Evolutionary conservation across 2,113 vertebrate genomes (phyloP), one percentile per base, ranked within the genome.

Genomic region (Pelecanus crispus): DNA sequence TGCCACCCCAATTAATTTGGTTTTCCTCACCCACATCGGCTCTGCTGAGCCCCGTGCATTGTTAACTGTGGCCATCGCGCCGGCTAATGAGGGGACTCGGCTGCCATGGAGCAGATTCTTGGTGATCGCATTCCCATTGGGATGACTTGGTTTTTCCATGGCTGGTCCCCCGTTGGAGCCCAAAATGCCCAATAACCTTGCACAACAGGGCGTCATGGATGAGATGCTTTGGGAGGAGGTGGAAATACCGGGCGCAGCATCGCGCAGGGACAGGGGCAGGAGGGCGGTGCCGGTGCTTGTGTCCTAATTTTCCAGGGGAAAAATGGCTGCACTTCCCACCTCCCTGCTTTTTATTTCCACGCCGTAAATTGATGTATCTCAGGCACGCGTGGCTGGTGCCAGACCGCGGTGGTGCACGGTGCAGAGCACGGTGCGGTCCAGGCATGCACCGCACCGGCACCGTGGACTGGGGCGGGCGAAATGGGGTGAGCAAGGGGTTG

Each of bases 31-130:
- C 90, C 91, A 32, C 58, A 16, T 32, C 10, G 17, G 74, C 63
- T 93, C 86, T 80, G 96, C 90, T 72, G 95, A 95, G 91, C 96
- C 45, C 97, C 71, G 36, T 65, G 86, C 72, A 67, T 96, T 95
- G 88, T 97, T 97, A 96, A 80, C 80, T 77, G 34, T 90, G 97
- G 96, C 96, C 95, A 90, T 95, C 94, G 77, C 73, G 88, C 98
- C 96, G 93, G 92, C 95, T 55, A 62, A 59, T n/a, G 55, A 91
- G 87, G 87, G 79, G 90, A 53, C 49, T 65, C 25, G 55, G 95
- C 97, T 97, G 95, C 80, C 81, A 53, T 20, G 28, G 94, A 93
- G 79, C 22, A 8, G 73, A 29, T 26, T n/a, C 67, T 8, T 25
- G 36, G 26, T 49, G 13, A 7, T n/a, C 22, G 5, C 52, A 10